phyloP scores from a whole-genome alignment of 2,113 vertebrate species.

The Tor tambroides region DNA sequence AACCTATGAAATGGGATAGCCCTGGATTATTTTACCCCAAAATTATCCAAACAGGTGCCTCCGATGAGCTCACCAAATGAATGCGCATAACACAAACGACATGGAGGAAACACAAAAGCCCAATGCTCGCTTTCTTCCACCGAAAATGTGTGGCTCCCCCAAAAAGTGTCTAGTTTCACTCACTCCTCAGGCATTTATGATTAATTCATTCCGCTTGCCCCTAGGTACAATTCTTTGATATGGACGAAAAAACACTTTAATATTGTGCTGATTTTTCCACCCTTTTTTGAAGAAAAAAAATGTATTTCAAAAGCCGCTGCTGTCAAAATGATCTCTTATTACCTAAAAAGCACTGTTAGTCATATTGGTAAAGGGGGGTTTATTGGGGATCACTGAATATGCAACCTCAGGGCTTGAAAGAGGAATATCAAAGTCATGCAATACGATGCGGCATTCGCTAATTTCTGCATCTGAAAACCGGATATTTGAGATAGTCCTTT shows the following conservation, averaged over 20 bases:
- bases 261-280: constrained; percentile 56
- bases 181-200: constrained; percentile 68
- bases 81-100: constrained; percentile 65
- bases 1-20: constrained; percentile 41
- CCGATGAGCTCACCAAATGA: constrained; percentile 67
- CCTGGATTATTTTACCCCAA: constrained; percentile 50
- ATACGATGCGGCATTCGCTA: constrained; percentile 62
- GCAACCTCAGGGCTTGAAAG: constrained; percentile 56
- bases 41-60: constrained; percentile 49
- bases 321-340: constrained; percentile 67
- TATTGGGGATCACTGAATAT: constrained; percentile 42
- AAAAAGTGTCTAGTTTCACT: constrained; percentile 67
- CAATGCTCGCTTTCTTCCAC: constrained; percentile 63
- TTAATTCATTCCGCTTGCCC: constrained; percentile 71
- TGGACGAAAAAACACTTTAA: constrained; percentile 60
- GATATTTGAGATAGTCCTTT: constrained; percentile 70
- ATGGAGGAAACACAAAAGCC: constrained; percentile 64
- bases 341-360: constrained; percentile 65
- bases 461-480: constrained; percentile 68
- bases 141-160: constrained; percentile 60
- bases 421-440: constrained; percentile 61
- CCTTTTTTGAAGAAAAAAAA: constrained; percentile 13
- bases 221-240: constrained; percentile 60
- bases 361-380: constrained; percentile 53
- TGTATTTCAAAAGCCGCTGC: constrained; percentile 42